These are phyloP conservation scores for Sarcophaga caerulescens DNA, from an alignment of 2,888 invertebrate genomes.

Conservation along the genomic window DNA sequence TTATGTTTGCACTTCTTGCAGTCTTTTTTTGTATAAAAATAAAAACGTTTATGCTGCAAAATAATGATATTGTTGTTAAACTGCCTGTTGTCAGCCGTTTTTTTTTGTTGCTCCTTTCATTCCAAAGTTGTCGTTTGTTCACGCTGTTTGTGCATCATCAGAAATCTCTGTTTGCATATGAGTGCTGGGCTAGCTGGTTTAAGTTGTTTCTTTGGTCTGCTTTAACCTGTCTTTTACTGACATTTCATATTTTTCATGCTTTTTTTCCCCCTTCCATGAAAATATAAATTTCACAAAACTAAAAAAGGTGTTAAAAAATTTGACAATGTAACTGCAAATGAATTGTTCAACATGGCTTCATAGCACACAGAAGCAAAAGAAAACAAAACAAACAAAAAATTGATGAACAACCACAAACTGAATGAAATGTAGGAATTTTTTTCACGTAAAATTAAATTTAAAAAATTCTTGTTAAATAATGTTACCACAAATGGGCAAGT, in stretches of 20 bases:
- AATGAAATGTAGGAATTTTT: too few relatives aligned
- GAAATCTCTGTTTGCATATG: slow-evolving; percentile 1
- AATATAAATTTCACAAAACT: background rate
- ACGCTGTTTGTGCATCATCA: background rate
- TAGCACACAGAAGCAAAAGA: too few relatives aligned
- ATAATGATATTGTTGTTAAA: slow-evolving; percentile 61
- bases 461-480: too few relatives aligned
- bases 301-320: slow-evolving; percentile 2
- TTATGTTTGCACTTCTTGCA: background rate
- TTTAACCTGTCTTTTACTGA: background rate
- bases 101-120: background rate
- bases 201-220: background rate
- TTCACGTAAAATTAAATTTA: too few relatives aligned
- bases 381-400: too few relatives aligned
- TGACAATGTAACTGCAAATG: background rate
- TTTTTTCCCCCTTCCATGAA: background rate
- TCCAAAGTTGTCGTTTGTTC: background rate
- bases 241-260: background rate
- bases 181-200: background rate
- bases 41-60: slow-evolving; percentile 61
- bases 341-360: too few relatives aligned
- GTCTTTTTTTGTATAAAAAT: background rate
- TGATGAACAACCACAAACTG: too few relatives aligned
- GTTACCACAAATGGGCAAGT: too few relatives aligned
- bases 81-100: slow-evolving; percentile 64